phyloP scores from a whole-genome alignment of 2,888 invertebrate genomes.

The Syrista parreyssii region DNA sequence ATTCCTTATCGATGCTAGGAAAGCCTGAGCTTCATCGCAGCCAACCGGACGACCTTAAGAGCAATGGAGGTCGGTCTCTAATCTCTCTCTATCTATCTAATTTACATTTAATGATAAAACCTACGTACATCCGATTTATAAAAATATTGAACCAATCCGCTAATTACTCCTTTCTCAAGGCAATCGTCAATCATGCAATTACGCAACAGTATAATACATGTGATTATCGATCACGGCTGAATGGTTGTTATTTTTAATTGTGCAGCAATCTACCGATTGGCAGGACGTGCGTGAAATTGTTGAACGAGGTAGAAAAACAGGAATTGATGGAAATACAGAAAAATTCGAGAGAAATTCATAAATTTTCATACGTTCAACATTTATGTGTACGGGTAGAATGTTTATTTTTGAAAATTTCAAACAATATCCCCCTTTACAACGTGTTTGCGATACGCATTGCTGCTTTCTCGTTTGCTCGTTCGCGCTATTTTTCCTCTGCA shows the following conservation, averaged over 20 bases:
- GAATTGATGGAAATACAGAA: not conserved
- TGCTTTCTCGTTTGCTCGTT: not conserved
- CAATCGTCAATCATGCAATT: not conserved
- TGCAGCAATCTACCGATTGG: not conserved
- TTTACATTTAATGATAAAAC: not conserved
- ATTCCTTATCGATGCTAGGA: constrained; percentile 81
- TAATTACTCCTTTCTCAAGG: not conserved
- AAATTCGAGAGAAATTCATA: not conserved
- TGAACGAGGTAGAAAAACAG: not conserved
- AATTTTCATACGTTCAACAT: too few relatives aligned
- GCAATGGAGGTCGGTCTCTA: constrained; percentile 77
- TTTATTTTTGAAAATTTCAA: constrained; percentile 18
- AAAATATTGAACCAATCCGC: not conserved
- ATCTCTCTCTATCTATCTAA: too few relatives aligned
- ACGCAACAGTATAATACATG: not conserved
- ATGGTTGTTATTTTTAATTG: not conserved
- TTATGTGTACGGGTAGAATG: not conserved
- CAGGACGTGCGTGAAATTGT: not conserved
- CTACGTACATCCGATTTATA: not conserved
- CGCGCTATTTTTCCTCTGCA: not conserved
- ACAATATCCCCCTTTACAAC: constrained; percentile 16
- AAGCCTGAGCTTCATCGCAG: constrained; percentile 80
- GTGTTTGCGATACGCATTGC: constrained; percentile 11
- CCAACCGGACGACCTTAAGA: constrained; percentile 79
- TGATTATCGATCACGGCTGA: not conserved